These are phyloP conservation scores for Liodrosophila aerea DNA, from an alignment of 2,888 invertebrate genomes.

Conservation along the genomic window DNA sequence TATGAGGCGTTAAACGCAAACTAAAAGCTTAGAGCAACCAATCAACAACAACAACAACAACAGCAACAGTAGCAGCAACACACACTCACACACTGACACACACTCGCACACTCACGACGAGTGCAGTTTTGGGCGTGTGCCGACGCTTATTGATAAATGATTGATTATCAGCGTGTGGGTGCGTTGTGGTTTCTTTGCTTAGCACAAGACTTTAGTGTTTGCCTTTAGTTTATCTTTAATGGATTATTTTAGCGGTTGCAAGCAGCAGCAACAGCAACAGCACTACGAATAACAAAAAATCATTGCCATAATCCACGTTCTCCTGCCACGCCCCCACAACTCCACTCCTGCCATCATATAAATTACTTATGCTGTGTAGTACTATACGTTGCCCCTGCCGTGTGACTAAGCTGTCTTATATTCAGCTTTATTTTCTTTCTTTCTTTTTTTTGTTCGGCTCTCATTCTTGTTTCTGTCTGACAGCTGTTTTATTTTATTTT, in stretches of 20 bases:
- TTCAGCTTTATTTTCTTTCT: constrained; percentile 2
- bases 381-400: constrained; percentile 14
- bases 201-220: constrained; percentile 72
- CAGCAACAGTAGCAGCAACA: constrained; percentile 19
- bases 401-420: constrained; percentile 49
- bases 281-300: constrained; percentile 45
- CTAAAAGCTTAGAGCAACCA: constrained; percentile 68
- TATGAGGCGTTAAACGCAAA: constrained; percentile 76
- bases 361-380: constrained; percentile 44
- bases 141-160: constrained; percentile 72
- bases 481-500: constrained; percentile 69
- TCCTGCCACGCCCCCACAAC: constrained; percentile 7
- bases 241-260: constrained; percentile 73
- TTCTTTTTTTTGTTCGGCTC: constrained; percentile 2
- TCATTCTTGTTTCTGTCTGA: constrained; percentile 16
- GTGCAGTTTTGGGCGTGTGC: constrained; percentile 67
- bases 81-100: constrained; percentile 6
- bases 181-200: constrained; percentile 64
- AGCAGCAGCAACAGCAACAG: constrained; percentile 28
- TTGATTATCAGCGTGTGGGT: constrained; percentile 71
- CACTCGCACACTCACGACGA: constrained; percentile 1
- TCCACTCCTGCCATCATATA: constrained; percentile 46
- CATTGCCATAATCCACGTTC: constrained; percentile 60
- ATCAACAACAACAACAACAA: constrained; percentile 38
- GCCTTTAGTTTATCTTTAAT: constrained; percentile 75